phyloP scores from a whole-genome alignment of 2,888 invertebrate species.

The Allacma fusca region DNA sequence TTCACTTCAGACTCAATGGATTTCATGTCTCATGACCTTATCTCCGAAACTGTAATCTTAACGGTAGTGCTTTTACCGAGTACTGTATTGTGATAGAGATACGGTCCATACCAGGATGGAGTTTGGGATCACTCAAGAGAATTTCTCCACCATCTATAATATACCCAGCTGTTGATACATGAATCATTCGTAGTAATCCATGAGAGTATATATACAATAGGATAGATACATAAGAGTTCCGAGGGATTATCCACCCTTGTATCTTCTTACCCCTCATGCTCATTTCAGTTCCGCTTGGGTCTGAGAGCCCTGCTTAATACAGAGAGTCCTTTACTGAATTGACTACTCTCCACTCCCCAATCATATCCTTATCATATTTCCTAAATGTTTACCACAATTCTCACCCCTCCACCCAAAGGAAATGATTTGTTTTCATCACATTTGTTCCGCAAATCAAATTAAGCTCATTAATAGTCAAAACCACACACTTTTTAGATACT shows the following conservation, averaged over 20 bases:
- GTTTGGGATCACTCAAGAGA: neutral
- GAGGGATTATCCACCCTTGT: neutral
- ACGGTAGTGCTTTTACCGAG: neutral
- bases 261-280: neutral
- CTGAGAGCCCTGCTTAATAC: no score
- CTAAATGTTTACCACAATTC: neutral
- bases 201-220: neutral
- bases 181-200: neutral
- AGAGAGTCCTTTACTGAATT: no score
- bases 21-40: slow-evolving; percentile 10
- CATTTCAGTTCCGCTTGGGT: neutral
- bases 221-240: neutral
- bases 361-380: slow-evolving; percentile 16
- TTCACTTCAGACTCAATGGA: slow-evolving; percentile 2
- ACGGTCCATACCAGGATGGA: neutral
- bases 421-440: slow-evolving; percentile 27
- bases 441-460: slow-evolving; percentile 18
- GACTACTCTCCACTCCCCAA: neutral
- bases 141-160: neutral
- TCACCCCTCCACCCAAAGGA: slow-evolving; percentile 7
- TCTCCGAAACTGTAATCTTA: slow-evolving; percentile 26
- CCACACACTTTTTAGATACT: neutral
- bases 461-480: neutral
- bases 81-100: no score
- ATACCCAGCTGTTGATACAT: neutral